A percentile compares a stretch with the other conserved stretches of the same genome.
Conservation (phyloP, 2,888 invertebrate genomes). For the Exocentrus adspersus region DNA sequence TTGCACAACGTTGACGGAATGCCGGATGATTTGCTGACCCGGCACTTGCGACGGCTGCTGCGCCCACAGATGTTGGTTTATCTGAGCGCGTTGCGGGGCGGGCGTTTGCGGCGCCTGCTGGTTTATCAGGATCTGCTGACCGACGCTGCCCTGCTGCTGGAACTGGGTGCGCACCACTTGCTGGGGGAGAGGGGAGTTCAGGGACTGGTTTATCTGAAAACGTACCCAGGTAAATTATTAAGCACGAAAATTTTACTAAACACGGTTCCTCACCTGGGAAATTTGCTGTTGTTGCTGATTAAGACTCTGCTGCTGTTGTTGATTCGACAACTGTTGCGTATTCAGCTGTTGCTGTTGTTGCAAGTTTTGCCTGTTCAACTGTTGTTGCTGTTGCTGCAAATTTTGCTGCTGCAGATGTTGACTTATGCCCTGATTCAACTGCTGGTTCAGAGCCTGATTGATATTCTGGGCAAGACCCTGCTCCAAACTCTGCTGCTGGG, state of each 20-base stretch:
- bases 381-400: conserved; percentile 31
- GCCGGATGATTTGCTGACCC: conserved; percentile 63
- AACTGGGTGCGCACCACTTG: conserved; percentile 50
- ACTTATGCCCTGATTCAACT: conserved; percentile 31
- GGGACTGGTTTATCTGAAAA: conserved; percentile 18
- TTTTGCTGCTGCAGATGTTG: conserved; percentile 41
- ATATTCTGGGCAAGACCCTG: conserved; percentile 35
- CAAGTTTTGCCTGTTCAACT: conserved; percentile 56
- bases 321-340: conserved; percentile 41
- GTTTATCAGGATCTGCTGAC: conserved; percentile 41
- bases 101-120: conserved; percentile 53
- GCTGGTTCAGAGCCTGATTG: conserved; percentile 34
- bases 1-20: conserved; percentile 66
- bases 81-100: conserved; percentile 49
- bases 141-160: conserved; percentile 43
- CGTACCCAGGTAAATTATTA: no score
- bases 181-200: conserved; percentile 32
- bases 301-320: conserved; percentile 40
- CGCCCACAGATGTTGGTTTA: conserved; percentile 48
- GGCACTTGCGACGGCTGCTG: conserved; percentile 50
- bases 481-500: conserved; percentile 18
- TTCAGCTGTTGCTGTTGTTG: conserved; percentile 65
- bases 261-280: conserved; percentile 44
- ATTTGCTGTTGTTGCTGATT: conserved; percentile 46
- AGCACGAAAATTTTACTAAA: no score